These are phyloP conservation scores for Miniopterus natalensis DNA, from an alignment of 2,113 vertebrate genomes.

Conservation along the genomic window DNA sequence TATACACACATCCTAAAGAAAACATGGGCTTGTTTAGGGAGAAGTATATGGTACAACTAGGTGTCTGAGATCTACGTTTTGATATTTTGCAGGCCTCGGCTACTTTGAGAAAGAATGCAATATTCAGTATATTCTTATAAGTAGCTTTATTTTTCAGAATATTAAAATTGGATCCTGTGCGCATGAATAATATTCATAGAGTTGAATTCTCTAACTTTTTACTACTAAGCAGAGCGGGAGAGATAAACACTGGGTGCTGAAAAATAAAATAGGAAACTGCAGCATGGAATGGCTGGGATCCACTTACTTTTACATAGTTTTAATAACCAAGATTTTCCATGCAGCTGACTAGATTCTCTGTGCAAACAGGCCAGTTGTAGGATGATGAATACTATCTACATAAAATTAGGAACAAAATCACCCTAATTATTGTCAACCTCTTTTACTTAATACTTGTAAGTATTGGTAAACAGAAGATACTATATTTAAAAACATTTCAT, in stretches of 20 bases:
- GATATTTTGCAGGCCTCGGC: conserved; percentile 23
- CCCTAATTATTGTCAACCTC: background rate
- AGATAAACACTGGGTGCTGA: conserved; percentile 60
- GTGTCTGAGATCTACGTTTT: conserved; percentile 58
- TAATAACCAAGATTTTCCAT: conserved; percentile 63
- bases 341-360: conserved; percentile 56
- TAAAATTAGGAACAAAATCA: conserved; percentile 62
- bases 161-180: conserved; percentile 64
- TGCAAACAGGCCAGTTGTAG: conserved; percentile 38
- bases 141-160: conserved; percentile 50
- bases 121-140: conserved; percentile 64
- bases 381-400: conserved; percentile 37
- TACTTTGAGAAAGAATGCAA: conserved; percentile 59
- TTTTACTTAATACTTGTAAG: background rate
- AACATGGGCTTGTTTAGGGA: background rate
- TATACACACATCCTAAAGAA: background rate
- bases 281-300: conserved; percentile 35
- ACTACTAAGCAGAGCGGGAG: conserved; percentile 54
- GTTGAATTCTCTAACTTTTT: conserved; percentile 62
- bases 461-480: conserved; percentile 10
- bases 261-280: conserved; percentile 63
- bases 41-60: conserved; percentile 18
- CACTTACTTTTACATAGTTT: conserved; percentile 67
- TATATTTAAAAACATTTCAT: background rate
- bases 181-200: conserved; percentile 58